Evolutionary conservation across 2,797 vertebrate genomes (phyloP), one percentile per base, ranked within the genome.

Genomic region (Numenius phaeopus): DNA sequence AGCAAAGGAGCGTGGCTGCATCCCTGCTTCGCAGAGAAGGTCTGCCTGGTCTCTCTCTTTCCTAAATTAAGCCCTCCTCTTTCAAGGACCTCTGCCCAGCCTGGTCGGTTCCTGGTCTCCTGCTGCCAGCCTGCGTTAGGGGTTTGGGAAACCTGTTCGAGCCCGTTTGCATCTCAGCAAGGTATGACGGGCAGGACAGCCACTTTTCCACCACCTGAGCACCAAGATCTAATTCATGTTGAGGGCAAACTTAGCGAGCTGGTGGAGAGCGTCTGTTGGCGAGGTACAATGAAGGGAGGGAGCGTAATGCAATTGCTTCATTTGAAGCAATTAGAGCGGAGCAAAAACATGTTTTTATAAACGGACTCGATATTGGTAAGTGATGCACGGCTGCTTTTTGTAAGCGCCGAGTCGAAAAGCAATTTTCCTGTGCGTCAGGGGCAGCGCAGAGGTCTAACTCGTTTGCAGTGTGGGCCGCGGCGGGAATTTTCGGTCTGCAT

Each of bases 251-350:
- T 24, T 44, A 17, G 44, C 0, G 8, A 75, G 65, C 89, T 82
- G 86, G 57, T 67, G 72, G 73, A 61, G 84, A 95, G 80, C 1
- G 11, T 71, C 80, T 22, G 42, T 54, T 7, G 2, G 73, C 1
- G 5, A 83, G 82, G 64, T 32, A 21, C 64, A 27, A 39, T 3
- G 73, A 52, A 58, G 50, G 71, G 78, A 55, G 73, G 71, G 55
- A 50, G 39, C 5, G 4, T 47, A 76, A 62, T 58, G 89, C 71
- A 70, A 64, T 62, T 77, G 81, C 91, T 94, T 77, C 64, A 10
- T 77, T 84, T 55, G 75, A 64, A 93, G 91, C 87, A 85, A 79
- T 85, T 82, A 77, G 78, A 96, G 93, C 49, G 0, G 62, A 94
- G 89, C 59, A 77, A 86, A 75, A 5, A 0, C 15, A 9, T 55